Evolutionary conservation across 1,140 invertebrate genomes (phyloP).

Genomic region (Gonatopus flavifemur): DNA sequence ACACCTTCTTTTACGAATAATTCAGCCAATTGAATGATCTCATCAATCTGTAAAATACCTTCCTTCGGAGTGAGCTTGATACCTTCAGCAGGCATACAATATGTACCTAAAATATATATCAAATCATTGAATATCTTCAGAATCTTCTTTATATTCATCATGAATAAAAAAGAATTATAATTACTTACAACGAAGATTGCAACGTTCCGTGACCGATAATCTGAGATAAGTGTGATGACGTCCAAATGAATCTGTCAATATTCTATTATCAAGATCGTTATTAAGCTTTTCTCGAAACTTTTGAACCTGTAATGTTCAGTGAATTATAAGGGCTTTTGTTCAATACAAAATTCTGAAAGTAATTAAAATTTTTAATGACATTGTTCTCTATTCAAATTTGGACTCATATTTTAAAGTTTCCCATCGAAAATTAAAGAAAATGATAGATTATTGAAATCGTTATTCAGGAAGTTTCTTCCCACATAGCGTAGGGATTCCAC

Average conservation of each 20-base stretch:
- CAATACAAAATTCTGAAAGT: too few species aligned
- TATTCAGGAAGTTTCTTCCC: too few species aligned
- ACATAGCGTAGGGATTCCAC: too few species aligned
- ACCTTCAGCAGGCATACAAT: constrained; percentile 97
- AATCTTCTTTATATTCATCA: not conserved
- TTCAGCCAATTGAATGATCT: constrained; percentile 78
- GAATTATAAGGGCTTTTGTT: too few species aligned
- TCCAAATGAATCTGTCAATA: constrained; percentile 81
- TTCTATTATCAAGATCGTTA: constrained; percentile 37
- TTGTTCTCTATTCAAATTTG: too few species aligned
- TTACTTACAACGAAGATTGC: constrained; percentile 92
- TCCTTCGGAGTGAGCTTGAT: constrained; percentile 76
- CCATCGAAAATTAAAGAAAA: too few species aligned
- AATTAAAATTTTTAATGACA: too few species aligned
- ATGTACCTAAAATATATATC: constrained; percentile 67
- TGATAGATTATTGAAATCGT: too few species aligned
- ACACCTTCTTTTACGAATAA: constrained; percentile 91
- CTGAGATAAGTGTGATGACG: constrained; percentile 89
- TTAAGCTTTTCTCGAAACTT: constrained; percentile 37
- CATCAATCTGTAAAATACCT: constrained; percentile 78
- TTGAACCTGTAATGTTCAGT: constrained; percentile 37
- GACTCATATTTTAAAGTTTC: too few species aligned
- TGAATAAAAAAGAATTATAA: constrained; percentile 4
- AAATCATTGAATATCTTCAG: not conserved
- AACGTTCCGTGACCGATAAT: constrained; percentile 93